Base-by-base conservation (phyloP, 2,888 invertebrate species). In the Horisme vitalbata region DNA sequence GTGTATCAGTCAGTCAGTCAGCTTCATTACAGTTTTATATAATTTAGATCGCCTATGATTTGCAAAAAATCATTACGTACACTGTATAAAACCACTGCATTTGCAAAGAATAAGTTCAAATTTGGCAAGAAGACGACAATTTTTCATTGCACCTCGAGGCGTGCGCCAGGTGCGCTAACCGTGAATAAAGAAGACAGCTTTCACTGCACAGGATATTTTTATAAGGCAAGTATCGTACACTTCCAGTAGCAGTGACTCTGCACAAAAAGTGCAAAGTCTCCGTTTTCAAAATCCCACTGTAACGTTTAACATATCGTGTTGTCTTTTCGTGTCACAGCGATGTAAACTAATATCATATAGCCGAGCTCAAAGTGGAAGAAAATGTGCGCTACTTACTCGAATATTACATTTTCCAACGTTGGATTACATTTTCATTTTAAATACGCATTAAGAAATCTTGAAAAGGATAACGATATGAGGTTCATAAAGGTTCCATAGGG, bases 101-200 rank as follows among this genome's bases (percentile, higher is more conserved):
- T 65, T 65, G 66, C 67, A 63, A 68, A 71, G 73, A 77, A 79
- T 76, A 77, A 73, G 72, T 76, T 74, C 67, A 78, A 79, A 79
- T 83, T 83, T 78, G 78, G 75, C 74, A 72, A 75, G 75, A 68
- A 70, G 74, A 75, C 76, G 78, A 80, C 79, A 80, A 77, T 82
- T 84, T 83, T 76, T 81, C 80, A 78, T 81, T 75, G 79, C 78
- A 75, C 65, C 66, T 63, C 57, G 57, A 63, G 63, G 59, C 65
- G 69, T 26, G 39, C 35, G 47, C 48, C 83, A 83, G 81, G 82
- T 81, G 83, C 68, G 68, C 77, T 56, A 52, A 65, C 65, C 68
- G 71, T 74, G 77, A 79, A 80, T 82, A 79, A 79, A 72, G 79
- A 73, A 75, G 73, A 62, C 68, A 64, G 59, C 61, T 63, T 58